These are phyloP conservation scores for Chloroclystis v-ata DNA, from an alignment of 2,888 invertebrate species.

Conservation along the genomic window DNA sequence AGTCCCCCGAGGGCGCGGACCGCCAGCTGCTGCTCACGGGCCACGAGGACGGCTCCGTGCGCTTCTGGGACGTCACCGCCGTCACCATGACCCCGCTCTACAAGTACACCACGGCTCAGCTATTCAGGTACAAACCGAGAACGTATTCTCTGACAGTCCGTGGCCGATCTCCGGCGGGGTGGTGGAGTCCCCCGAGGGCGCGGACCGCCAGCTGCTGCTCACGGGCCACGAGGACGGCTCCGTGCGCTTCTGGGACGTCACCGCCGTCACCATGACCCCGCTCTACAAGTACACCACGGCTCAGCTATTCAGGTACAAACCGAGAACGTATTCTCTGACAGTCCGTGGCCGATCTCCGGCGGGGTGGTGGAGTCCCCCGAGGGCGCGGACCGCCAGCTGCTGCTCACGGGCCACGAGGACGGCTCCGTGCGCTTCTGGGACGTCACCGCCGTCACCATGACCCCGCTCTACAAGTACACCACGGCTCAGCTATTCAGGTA, in stretches of 20 bases:
- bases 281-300: constrained; percentile 91
- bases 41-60: constrained; percentile 97
- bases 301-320: constrained; percentile 81
- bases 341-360: constrained; percentile 94
- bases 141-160: constrained; percentile 80
- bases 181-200: constrained; percentile 54
- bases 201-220: constrained; percentile 69
- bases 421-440: constrained; percentile 98
- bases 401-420: constrained; percentile 95
- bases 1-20: constrained; percentile 52
- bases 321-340: constrained; percentile 76
- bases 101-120: constrained; percentile 86
- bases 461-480: constrained; percentile 90
- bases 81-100: constrained; percentile 91
- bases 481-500: constrained; percentile 86
- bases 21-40: constrained; percentile 84
- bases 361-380: constrained; percentile 77
- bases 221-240: constrained; percentile 99
- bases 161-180: constrained; percentile 95
- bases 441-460: constrained; percentile 88
- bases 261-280: constrained; percentile 88
- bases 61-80: constrained; percentile 95
- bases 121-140: constrained; percentile 79
- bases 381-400: constrained; percentile 55
- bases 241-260: constrained; percentile 96